Evolutionary conservation across 2,797 vertebrate species (phyloP).

Genomic region (Falco naumanni): DNA sequence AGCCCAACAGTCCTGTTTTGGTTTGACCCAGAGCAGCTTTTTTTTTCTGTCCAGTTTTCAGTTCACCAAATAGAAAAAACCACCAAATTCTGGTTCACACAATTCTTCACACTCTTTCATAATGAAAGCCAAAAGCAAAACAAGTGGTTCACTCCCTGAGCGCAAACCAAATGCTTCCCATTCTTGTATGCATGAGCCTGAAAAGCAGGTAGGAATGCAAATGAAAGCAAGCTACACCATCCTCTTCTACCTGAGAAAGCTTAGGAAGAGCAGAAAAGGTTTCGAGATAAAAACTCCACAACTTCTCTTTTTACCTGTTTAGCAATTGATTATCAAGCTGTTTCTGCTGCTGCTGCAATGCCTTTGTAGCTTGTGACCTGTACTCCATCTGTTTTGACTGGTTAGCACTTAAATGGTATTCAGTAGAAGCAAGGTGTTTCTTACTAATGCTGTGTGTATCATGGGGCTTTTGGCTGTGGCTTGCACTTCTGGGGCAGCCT

Average conservation of each 20-base stretch:
- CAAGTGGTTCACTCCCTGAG: not conserved
- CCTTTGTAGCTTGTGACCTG: not conserved
- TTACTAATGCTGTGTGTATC: not conserved
- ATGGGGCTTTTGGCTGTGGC: not conserved
- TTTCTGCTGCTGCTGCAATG: not conserved
- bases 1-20: not conserved
- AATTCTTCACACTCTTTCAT: not conserved
- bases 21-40: fast-evolving
- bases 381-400: not conserved
- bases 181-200: not conserved
- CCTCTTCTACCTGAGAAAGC: not conserved
- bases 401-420: not conserved
- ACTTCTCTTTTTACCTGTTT: not conserved
- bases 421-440: not conserved
- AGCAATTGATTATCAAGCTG: not conserved
- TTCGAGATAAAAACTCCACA: not conserved
- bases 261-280: not conserved
- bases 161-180: not conserved
- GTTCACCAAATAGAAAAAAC: not conserved
- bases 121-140: not conserved
- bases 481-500: not conserved
- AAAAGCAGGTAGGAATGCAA: not conserved
- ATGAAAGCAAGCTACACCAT: not conserved
- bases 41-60: not conserved
- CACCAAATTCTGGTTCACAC: not conserved